Evolutionary conservation across 2,888 invertebrate genomes (phyloP), one percentile per base, ranked within the genome.

Genomic region (Allolobophora icterica): DNA sequence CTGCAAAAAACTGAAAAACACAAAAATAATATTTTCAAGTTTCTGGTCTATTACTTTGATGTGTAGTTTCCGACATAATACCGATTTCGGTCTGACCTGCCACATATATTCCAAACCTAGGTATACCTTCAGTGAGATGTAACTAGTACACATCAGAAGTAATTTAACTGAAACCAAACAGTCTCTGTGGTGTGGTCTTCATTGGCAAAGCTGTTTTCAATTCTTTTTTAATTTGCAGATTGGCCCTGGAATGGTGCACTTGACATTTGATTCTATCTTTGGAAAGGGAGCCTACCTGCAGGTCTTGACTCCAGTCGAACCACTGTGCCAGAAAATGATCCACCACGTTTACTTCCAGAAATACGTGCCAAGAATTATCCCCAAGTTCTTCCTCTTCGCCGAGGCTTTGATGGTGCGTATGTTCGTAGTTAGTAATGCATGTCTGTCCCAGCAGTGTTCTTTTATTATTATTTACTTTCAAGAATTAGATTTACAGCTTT

Each of bases 281-380:
- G 96, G 96, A 4, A 94, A 94, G 17, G 96, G 96, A 30, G 96
- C 97, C 90, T 96, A 97, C 42, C 95, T 97, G 0, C 98, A 98
- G 94, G 97, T 97, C 0, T 97, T 98, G 3, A 97, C 97, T 0
- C 98, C 98, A 0, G 93, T 97, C 6, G 97, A 97, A 30, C 97
- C 98, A 0, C 94, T 98, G 84, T 94, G 97, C 0, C 98, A 98
- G 94, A 96, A 96, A 92, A 97, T 98, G 0, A 96, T 97, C 0
- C 98, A 98, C 94, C 95, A 97, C 30, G 96, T 98, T 92, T 98
- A 97, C 95, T 96, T 97, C 0, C 96, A 97, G 89, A 94, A 94
- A 91, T 93, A 94, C 1, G 94, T 96, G 91, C 96, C 97, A 42
- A 97, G 96, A 0, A 96, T 97, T 0, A 96, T 97, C 15, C 97